Evolutionary conservation across 2,888 invertebrate species (phyloP).

Genomic region (Dendrolimus pini): DNA sequence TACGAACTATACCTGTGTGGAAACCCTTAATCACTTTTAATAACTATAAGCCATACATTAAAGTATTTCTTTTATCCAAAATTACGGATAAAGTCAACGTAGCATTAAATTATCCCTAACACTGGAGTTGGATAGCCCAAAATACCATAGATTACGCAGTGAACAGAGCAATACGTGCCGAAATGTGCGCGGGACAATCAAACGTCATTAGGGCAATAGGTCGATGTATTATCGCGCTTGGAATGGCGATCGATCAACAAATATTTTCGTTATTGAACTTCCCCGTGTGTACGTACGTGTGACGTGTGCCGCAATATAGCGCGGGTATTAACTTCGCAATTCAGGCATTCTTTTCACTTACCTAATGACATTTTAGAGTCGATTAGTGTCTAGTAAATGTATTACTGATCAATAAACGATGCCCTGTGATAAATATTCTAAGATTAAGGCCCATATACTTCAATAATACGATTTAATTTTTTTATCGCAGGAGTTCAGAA

Average conservation of each 20-base stretch:
- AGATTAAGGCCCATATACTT: no score
- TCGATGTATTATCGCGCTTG: conserved; percentile 29
- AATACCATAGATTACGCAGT: no score
- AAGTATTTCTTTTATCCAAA: no score
- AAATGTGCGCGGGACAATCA: conserved; percentile 28
- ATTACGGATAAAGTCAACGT: no score
- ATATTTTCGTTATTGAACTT: conserved; percentile 37
- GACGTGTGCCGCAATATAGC: conserved; percentile 1
- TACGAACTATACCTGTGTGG: no score
- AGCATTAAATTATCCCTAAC: not conserved
- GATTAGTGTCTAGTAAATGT: not conserved
- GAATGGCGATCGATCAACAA: conserved; percentile 31
- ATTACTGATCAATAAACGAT: not conserved
- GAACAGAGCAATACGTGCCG: conserved; percentile 16
- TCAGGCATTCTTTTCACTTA: not conserved
- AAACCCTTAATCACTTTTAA: no score
- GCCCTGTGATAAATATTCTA: not conserved
- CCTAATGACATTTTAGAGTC: not conserved
- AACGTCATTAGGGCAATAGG: conserved; percentile 34
- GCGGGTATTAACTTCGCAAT: not conserved
- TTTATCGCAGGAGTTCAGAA: no score
- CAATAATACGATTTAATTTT: no score
- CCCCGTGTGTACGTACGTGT: conserved; percentile 12
- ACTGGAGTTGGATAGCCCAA: no score
- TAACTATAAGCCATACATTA: no score